phyloP scores from a whole-genome alignment of 2,113 vertebrate species.

The Irena cyanogastra region DNA sequence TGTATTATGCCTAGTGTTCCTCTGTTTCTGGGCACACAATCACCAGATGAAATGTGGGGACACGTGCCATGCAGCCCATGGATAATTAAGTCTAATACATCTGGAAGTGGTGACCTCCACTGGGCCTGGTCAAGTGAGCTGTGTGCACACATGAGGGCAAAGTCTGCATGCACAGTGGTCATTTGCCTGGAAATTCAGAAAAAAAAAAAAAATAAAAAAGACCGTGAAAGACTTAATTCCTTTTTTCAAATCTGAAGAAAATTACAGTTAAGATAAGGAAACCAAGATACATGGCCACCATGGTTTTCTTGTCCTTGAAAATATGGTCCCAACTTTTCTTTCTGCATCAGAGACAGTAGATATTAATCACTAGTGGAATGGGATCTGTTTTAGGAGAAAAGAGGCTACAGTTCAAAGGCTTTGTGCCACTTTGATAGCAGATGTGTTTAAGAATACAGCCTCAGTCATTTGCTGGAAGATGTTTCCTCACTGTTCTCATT shows the following conservation, averaged over 20 bases:
- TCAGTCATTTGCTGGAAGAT: background rate
- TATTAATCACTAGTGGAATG: background rate
- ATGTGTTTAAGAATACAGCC: background rate
- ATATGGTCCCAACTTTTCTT: background rate
- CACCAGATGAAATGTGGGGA: background rate
- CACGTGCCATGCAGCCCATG: background rate
- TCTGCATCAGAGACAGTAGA: background rate
- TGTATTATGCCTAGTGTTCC: accelerated
- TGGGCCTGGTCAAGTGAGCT: background rate
- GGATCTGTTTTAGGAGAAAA: background rate
- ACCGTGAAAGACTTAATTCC: accelerated
- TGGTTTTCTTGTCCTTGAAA: background rate
- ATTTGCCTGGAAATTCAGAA: background rate
- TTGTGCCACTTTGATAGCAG: background rate
- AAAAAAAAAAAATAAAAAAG: background rate
- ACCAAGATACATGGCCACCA: background rate
- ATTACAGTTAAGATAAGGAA: background rate
- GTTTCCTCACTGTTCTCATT: background rate
- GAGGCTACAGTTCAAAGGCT: background rate
- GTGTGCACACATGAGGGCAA: background rate
- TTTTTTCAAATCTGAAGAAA: background rate
- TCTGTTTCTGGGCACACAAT: background rate
- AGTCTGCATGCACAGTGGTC: background rate
- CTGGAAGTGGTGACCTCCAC: background rate
- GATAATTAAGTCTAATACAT: background rate